phyloP scores from a whole-genome alignment of 2,888 invertebrate genomes.

The Conistra vaccinii region DNA sequence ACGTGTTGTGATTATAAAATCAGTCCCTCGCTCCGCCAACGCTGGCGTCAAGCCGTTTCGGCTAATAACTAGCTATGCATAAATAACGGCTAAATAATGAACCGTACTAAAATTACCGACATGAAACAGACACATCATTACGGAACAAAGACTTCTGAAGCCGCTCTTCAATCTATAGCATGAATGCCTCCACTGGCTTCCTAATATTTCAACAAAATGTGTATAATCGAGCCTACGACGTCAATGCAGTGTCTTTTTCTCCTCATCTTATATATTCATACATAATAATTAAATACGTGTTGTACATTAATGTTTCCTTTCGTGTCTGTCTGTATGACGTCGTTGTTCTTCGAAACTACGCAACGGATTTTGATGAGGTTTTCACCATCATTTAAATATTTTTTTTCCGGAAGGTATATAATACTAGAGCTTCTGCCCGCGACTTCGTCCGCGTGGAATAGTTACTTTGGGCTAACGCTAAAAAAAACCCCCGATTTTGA shows the following conservation, averaged over 20 bases:
- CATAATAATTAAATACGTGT: too few species aligned
- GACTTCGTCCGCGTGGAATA: too few species aligned
- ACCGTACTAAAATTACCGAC: constrained; percentile 64
- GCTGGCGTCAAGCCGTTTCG: constrained; percentile 45
- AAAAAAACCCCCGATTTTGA: too few species aligned
- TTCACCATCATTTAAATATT: background rate
- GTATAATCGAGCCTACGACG: background rate
- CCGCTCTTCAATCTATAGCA: constrained; percentile 42
- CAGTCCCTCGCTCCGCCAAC: constrained; percentile 22
- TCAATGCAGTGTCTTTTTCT: background rate
- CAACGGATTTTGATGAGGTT: background rate
- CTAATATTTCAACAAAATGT: constrained; percentile 50
- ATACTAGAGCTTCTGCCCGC: too few species aligned
- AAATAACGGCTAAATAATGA: constrained; percentile 63
- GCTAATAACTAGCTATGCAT: constrained; percentile 63
- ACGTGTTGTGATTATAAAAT: constrained; percentile 28
- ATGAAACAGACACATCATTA: constrained; percentile 67
- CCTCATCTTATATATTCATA: too few species aligned
- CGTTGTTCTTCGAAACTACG: too few species aligned
- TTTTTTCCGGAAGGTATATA: too few species aligned
- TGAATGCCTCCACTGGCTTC: constrained; percentile 41
- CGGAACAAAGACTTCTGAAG: constrained; percentile 58
- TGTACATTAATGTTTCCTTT: too few species aligned
- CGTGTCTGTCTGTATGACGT: too few species aligned
- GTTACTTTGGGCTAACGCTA: too few species aligned